Evolutionary conservation across 2,113 vertebrate species (phyloP), one percentile per base, ranked within the genome.

Genomic region (Nothoprocta perdicaria): DNA sequence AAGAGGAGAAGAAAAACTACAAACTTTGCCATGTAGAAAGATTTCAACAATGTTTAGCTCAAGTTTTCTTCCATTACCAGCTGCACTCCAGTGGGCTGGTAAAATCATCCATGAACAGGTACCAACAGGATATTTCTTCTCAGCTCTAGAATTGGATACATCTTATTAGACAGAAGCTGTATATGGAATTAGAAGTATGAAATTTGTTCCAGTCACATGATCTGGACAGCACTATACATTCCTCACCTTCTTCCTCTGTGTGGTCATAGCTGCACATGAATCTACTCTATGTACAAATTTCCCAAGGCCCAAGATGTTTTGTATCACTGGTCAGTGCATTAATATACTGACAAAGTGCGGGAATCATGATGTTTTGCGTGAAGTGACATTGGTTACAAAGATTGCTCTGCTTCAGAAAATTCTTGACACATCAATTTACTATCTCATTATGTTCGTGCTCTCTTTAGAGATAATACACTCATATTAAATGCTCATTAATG

Each of bases 401-500:
- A 86, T 52, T 89, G 58, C 48, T 89, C 71, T 87, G 75, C 94
- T 94, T 93, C 87, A 89, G 84, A 87, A 93, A 87, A 73, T 89
- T 77, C 81, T 92, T 90, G 84, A 87, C 78, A 87, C 29, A 19
- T 35, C 82, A 89, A 86, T 95, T 95, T 95, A 89, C 78, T 76
- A 82, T 84, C 48, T 93, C 67, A 95, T 94, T 94, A 90, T 87
- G 72, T 62, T 94, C 48, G 35, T 58, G 61, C 35, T 77, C 65
- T 76, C 93, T 90, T 84, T 69, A 94, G 78, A 92, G 84, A 88
- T 92, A 94, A 87, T 53, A 62, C 12, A 80, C 62, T 80, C 78
- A 82, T 45, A 87, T 92, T 91, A 94, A 92, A 87, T 90, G 71
- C 71, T 91, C 84, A 82, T 95, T 92, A 95, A 86, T 41, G 2